Base-by-base conservation (phyloP, 2,888 invertebrate species). In the Drosophila niveifrons region DNA sequence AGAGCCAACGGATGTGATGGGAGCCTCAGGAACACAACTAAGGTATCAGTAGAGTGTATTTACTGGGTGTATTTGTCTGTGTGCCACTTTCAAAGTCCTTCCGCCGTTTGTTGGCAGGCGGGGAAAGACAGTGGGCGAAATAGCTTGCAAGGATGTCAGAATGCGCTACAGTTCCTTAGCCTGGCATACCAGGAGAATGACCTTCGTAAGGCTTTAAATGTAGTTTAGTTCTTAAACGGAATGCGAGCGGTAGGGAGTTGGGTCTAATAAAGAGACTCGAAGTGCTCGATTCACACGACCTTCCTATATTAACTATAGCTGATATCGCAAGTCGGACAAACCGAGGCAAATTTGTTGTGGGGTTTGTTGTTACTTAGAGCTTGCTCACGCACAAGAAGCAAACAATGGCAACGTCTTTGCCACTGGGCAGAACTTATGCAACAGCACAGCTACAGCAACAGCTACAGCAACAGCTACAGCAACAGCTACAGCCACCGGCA, bases 31-130 rank as follows among this genome's bases (percentile, higher is more conserved):
- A 63, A 68, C 53, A 67, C 56, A 69, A 66, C 53, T 10, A 52
- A 82, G 80, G 72, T 73, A 82, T 69, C 69, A 69, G 58, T 56
- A 72, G 56, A 56, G 46, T 64, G 66, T 61, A 36, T 55, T 46
- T 15, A 17, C 36, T 9, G 28, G 63, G 63, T 58, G 46, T 44
- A 43, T 62, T 44, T 58, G 41, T 56, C 46, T 48, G 51, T 61
- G 64, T 61, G 17, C 36, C 28, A 56, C 47, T 59, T 53, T 75
- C 18, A 44, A 72, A 47, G 46, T 69, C 65, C 75, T 70, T 76
- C 62, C 69, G 66, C 28, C 48, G 17, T 44, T 63, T 43, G 47
- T 41, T 17, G 17, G n/a, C 28, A 57, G 41, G 23, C 9, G 23
- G 23, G 23, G 23, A 31, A 62, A 56, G 18, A 39, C 66, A 66